Evolutionary conservation across 2,888 invertebrate species (phyloP).

Genomic region (Lepidocyrtoides sp.): DNA sequence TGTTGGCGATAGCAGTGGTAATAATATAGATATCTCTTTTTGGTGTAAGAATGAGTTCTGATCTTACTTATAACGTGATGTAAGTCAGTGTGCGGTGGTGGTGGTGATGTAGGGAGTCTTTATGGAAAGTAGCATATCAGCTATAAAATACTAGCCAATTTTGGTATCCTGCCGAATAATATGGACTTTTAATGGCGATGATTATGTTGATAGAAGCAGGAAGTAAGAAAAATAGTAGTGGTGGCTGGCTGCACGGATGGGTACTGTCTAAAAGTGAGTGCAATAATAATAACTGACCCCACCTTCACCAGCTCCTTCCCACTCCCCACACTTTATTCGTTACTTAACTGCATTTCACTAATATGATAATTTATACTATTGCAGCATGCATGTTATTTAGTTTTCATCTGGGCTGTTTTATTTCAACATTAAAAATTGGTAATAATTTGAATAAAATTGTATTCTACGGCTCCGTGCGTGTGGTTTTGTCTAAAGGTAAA

Average conservation of each 20-base stretch:
- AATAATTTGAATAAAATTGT: too few species aligned
- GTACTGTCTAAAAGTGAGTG: too few species aligned
- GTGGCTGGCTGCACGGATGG: not conserved
- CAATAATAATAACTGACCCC: conserved; percentile 58
- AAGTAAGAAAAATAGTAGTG: conserved; percentile 32
- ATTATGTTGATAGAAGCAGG: not conserved
- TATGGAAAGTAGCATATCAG: not conserved
- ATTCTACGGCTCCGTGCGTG: not conserved
- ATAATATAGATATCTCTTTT: not conserved
- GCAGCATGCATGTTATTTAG: not conserved
- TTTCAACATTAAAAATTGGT: not conserved
- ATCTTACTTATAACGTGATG: conserved; percentile 41
- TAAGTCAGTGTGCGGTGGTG: not conserved
- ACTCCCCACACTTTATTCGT: conserved; percentile 35
- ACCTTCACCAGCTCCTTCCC: conserved; percentile 52
- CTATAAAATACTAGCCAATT: not conserved
- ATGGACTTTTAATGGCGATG: not conserved
- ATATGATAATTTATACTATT: not conserved
- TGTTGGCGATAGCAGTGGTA: not conserved
- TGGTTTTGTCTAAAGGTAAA: not conserved
- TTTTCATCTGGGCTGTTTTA: not conserved
- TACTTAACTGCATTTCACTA: conserved; percentile 30
- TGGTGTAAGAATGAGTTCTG: not conserved
- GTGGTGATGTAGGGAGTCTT: not conserved
- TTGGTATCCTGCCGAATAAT: not conserved